A percentile compares a stretch with the other conserved stretches of the same genome.
Conservation (phyloP, 2,888 invertebrate genomes). For the Trissonchulus latispiculum region DNA sequence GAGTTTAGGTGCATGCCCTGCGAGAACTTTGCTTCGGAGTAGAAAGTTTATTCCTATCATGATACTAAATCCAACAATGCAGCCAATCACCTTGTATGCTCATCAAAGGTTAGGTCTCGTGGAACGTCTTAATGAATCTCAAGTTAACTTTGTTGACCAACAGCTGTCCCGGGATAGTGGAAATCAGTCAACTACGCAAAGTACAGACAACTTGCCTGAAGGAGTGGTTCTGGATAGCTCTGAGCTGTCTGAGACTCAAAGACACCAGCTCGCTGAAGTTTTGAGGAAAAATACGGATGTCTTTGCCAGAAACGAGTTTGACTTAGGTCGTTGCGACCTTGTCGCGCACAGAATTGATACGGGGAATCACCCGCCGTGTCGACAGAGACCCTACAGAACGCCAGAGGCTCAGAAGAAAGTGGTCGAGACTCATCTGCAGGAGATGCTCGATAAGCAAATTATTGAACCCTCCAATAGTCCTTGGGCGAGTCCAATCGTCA, state of each 20-base stretch:
- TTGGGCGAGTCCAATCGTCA: conserved; percentile 12
- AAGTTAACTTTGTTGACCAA: not conserved
- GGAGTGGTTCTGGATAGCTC: not conserved
- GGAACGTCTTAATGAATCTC: not conserved
- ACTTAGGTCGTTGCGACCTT: not conserved
- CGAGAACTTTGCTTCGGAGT: not conserved
- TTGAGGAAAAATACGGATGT: not conserved
- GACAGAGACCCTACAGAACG: not conserved
- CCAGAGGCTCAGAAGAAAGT: not conserved
- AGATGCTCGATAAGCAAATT: not conserved
- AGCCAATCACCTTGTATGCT: not conserved
- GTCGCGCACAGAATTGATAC: not conserved
- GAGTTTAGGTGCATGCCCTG: not conserved
- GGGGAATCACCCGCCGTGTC: not conserved
- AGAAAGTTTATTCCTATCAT: not conserved
- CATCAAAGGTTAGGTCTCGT: not conserved
- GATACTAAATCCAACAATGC: not conserved
- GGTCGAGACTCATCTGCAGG: not conserved
- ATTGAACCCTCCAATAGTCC: not conserved
- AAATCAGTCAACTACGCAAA: not conserved
- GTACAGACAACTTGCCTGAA: not conserved
- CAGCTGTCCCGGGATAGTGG: not conserved
- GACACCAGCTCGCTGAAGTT: not conserved
- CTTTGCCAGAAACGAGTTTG: not conserved
- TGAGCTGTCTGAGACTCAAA: not conserved